Evolutionary conservation across 2,888 invertebrate species (phyloP), one percentile per base, ranked within the genome.

Genomic region (Harpagoxenus sublaevis): DNA sequence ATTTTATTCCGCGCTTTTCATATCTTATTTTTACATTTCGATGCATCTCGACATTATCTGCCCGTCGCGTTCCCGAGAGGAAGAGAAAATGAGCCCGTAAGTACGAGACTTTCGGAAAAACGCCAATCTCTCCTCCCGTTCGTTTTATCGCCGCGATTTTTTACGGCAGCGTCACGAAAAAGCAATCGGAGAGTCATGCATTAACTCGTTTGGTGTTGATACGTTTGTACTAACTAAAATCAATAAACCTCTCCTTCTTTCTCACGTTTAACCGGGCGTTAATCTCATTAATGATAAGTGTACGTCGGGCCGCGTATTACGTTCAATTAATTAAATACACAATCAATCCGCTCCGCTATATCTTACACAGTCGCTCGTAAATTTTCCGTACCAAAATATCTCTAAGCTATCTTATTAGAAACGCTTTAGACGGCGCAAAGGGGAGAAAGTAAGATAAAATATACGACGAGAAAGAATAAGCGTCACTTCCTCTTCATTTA

Each of bases 341-440:
- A 74, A 79, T 78, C 57, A 53, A 85, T 68, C 48, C 23, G 28
- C 45, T 60, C 81, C 74, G 51, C 53, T 85, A 45, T 66, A 87
- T 83, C 28, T 74, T 90, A 83, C 77, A 83, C 65, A 63, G 48
- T 68, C 51, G 35, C 66, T 66, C 45, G 9, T 51, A 90, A 90
- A 87, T 84, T 63, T 90, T 71, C 77, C 65, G 87, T 90, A 90
- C 90, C 90, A 90, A 90, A 90, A 90, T 90, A 90, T 90, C 83
- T 90, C 89, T 90, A 89, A 88, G 84, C 74, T 81, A 82, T 84
- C 23, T 23, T 23, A 79, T 85, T 73, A 85, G 82, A 84, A 90
- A 90, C 68, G 84, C 74, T 55, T 63, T 82, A 65, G 39, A 68
- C 85, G n/a, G 35, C 18, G 10, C 2, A 45, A 4, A 31, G 28